These are phyloP conservation scores for Anableps anableps DNA, from an alignment of 2,797 vertebrate species.

Conservation along the genomic window DNA sequence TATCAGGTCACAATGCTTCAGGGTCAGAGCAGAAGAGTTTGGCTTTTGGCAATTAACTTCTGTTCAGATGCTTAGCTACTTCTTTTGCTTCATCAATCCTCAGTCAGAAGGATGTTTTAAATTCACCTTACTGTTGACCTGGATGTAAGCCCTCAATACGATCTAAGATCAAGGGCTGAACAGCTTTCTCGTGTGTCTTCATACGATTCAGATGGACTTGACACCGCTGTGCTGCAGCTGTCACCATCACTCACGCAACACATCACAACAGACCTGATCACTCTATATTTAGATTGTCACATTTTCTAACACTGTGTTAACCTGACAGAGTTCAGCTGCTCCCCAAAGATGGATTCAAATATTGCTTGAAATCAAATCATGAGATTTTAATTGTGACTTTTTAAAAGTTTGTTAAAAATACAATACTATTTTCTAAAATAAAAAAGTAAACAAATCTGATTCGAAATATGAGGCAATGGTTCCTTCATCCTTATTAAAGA, in stretches of 20 bases:
- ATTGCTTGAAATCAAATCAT: background rate
- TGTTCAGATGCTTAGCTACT: constrained; percentile 20
- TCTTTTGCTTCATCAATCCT: constrained; percentile 54
- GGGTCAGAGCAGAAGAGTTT: constrained; percentile 32
- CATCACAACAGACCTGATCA: constrained; percentile 56
- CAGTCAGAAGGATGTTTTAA: constrained; percentile 49
- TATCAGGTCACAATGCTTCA: constrained; percentile 36
- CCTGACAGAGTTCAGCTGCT: constrained; percentile 31
- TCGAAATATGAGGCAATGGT: background rate
- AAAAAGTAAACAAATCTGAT: background rate
- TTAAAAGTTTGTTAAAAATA: background rate
- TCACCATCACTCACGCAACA: constrained; percentile 65
- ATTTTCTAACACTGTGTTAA: constrained; percentile 43
- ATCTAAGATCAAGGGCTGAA: constrained; percentile 25
- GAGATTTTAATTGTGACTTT: background rate
- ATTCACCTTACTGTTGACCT: constrained; percentile 55
- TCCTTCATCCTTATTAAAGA: background rate
- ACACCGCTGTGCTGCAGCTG: constrained; percentile 71
- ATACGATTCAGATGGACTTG: constrained; percentile 42
- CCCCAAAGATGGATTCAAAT: constrained; percentile 1
- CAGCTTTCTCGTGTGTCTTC: constrained; percentile 35
- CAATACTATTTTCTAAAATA: background rate
- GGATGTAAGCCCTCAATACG: constrained; percentile 23
- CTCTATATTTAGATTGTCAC: constrained; percentile 65
- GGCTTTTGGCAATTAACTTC: constrained; percentile 52